Evolutionary conservation across 1,140 invertebrate genomes (phyloP).

Genomic region (Cherax quadricarinatus): DNA sequence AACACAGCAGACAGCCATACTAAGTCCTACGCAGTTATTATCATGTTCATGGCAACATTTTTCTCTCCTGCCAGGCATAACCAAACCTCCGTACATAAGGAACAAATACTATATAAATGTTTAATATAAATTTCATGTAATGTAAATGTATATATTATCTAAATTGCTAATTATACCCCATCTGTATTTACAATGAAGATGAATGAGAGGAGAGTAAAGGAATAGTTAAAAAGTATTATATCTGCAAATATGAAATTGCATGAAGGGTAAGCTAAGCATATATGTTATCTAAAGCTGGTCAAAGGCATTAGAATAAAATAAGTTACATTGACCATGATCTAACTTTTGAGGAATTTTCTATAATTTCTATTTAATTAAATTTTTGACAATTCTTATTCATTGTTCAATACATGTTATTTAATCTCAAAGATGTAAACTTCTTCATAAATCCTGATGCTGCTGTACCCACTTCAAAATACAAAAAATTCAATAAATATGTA

Average conservation of each 20-base stretch:
- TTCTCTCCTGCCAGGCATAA: neutral
- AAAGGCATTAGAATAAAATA: slow-evolving; percentile 29
- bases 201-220: neutral
- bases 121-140: neutral
- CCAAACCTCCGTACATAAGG: slow-evolving; percentile 41
- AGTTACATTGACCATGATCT: slow-evolving; percentile 5
- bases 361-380: neutral
- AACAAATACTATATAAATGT: slow-evolving; percentile 30
- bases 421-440: neutral
- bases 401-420: slow-evolving; percentile 14
- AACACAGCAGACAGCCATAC: neutral
- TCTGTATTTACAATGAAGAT: neutral
- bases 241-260: neutral
- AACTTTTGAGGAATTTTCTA: neutral
- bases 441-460: slow-evolving; percentile 8
- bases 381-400: neutral
- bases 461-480: slow-evolving; percentile 13
- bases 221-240: neutral
- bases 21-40: neutral
- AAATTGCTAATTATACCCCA: neutral
- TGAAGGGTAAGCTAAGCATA: slow-evolving; percentile 19
- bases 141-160: neutral
- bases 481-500: too few relatives aligned
- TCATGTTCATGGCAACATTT: slow-evolving; percentile 11
- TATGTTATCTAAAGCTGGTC: slow-evolving; percentile 24